A percentile compares a stretch with the other conserved stretches of the same genome.
Conservation (phyloP, 2,888 invertebrate species). For the Pristionchus japonicus region DNA sequence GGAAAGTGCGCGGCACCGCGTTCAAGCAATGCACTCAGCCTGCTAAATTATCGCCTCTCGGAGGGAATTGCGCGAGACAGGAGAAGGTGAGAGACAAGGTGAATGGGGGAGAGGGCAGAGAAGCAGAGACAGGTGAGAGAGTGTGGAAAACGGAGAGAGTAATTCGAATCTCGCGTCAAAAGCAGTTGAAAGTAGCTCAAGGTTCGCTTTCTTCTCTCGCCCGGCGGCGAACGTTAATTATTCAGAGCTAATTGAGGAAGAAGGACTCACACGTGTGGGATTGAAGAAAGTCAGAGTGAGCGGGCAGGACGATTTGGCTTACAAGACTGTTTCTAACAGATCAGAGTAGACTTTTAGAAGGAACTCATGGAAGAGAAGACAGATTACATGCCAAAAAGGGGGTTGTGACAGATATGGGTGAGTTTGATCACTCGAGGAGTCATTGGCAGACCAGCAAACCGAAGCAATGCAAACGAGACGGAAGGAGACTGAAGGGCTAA, state of each 20-base stretch:
- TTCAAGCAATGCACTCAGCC: background rate
- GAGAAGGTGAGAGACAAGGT: background rate
- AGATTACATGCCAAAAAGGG: no score
- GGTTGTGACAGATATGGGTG: no score
- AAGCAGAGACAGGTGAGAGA: constrained; percentile 21
- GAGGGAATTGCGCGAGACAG: background rate
- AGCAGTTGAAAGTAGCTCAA: constrained; percentile 32
- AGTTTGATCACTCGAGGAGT: no score
- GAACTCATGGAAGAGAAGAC: no score
- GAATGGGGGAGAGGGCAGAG: background rate
- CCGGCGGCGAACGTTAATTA: constrained; percentile 23
- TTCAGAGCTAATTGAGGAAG: background rate
- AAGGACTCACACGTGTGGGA: background rate
- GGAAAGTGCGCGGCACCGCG: constrained; percentile 15
- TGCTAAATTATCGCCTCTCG: constrained; percentile 16
- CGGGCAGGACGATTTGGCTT: no score
- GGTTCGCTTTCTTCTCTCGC: background rate
- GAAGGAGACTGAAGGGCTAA: background rate
- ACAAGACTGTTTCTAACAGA: no score
- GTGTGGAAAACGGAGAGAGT: constrained; percentile 19
- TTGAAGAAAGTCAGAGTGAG: no score
- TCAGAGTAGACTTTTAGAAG: no score
- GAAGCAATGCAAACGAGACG: no score
- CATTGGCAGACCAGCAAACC: no score
- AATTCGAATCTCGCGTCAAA: constrained; percentile 22